Base-by-base conservation (phyloP, 2,113 vertebrate species). In the Leiothrix lutea region DNA sequence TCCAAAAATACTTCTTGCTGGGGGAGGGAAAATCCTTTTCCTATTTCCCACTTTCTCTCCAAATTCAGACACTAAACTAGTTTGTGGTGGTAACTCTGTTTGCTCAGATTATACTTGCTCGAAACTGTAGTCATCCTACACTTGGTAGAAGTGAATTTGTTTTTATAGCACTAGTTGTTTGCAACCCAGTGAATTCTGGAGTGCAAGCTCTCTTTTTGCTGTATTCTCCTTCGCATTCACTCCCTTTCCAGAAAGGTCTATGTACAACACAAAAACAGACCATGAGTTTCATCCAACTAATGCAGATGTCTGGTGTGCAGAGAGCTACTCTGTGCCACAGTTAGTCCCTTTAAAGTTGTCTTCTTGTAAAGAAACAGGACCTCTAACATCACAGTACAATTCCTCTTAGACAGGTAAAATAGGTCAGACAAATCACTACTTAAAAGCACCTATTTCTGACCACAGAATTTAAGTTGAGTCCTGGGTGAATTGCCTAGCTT, bases 371-470 rank as follows among this genome's bases (percentile, higher is more conserved):
- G 64, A 96, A 94, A 80, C 29, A 78, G 42, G 58, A 70, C 51
- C 62, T 70, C 51, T 80, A 86, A 77, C 25, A 66, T 86, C 42
- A 69, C 38, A 69, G 36, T 86, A 56, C 42, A 83, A 73, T 80
- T 92, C 38, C 75, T 95, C 82, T 88, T 74, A 72, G 66, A 64
- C 67, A 83, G 67, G 29, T 84, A 74, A 94, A 95, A 86, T 45
- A 88, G 58, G 75, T 80, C 86, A 86, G n/a, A 77, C 65, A 58
- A 94, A 80, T 88, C 64, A 70, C 67, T 83, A 25, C 23, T 75
- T 85, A n/a, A 50, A 94, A 83, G 13, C 57, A 33, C 8, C 24
- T 85, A 8, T 85, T 93, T 88, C 56, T 92, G n/a, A 79, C 80
- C 67, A 66, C 36, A 54, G 54, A 69, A 57, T 57, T 57, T 73